Percentiles rank a stretch among this genome's conserved stretches.
Conservation (phyloP, 2,113 vertebrate genomes). For the Bambusicola thoracicus region DNA sequence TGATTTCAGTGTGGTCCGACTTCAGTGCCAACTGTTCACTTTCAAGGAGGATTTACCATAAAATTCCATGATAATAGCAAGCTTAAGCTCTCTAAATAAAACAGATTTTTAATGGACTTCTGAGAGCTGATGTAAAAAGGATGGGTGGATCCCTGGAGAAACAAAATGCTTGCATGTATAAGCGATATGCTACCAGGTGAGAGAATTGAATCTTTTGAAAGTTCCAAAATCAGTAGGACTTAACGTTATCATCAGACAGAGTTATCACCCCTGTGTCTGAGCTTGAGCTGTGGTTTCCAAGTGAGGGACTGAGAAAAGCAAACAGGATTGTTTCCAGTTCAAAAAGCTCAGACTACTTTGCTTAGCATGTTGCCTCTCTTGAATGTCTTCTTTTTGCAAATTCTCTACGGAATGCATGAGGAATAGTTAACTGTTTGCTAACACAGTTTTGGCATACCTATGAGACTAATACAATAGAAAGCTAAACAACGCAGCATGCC, state of each 20-base stretch:
- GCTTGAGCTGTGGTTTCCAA: slow-evolving; percentile 19
- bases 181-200: not conserved
- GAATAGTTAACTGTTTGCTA: not conserved
- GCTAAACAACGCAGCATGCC: not conserved
- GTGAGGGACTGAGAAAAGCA: not conserved
- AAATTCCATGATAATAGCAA: not conserved
- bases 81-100: not conserved
- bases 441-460: not conserved
- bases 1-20: not conserved
- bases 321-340: not conserved
- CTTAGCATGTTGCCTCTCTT: not conserved
- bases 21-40: not conserved
- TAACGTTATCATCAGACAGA: not conserved
- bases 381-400: not conserved
- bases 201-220: not conserved
- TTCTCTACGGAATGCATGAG: too few species aligned
- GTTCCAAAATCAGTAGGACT: not conserved
- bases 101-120: slow-evolving; percentile 13
- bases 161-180: not conserved
- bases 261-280: not conserved
- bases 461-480: not conserved
- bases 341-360: not conserved
- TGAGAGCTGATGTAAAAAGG: not conserved
- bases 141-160: not conserved
- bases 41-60: not conserved